A percentile compares a stretch with the other conserved stretches of the same genome.
phyloP scores from a whole-genome alignment of 2,113 vertebrate genomes.

The Mirza zaza region DNA sequence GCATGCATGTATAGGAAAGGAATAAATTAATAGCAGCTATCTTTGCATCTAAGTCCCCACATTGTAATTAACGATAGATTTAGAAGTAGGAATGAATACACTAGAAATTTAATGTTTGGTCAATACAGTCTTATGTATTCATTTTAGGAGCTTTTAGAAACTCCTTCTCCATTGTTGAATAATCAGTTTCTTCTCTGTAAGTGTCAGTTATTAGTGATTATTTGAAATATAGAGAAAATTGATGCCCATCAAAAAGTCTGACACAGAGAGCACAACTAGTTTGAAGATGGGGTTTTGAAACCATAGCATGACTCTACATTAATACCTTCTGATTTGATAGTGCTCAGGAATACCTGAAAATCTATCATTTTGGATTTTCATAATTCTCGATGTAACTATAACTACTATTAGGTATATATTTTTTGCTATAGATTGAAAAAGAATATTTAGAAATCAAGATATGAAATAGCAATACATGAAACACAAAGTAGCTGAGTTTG shows the following conservation, averaged over 20 bases:
- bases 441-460: neutral
- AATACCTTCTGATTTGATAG: neutral
- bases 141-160: constrained; percentile 26
- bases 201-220: neutral
- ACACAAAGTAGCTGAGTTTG: constrained; percentile 4
- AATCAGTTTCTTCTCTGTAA: neutral
- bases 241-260: neutral
- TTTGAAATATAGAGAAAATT: neutral
- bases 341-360: neutral
- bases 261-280: neutral
- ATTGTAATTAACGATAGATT: neutral
- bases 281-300: neutral
- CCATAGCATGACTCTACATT: neutral
- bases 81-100: neutral
- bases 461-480: neutral
- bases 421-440: neutral
- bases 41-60: neutral
- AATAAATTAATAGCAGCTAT: neutral
- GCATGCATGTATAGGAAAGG: neutral
- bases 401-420: neutral
- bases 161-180: neutral
- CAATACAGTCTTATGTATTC: neutral
- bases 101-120: neutral
- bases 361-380: neutral
- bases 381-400: neutral